These are phyloP conservation scores for Campoplex capitator DNA, from an alignment of 2,888 invertebrate genomes.

Conservation along the genomic window DNA sequence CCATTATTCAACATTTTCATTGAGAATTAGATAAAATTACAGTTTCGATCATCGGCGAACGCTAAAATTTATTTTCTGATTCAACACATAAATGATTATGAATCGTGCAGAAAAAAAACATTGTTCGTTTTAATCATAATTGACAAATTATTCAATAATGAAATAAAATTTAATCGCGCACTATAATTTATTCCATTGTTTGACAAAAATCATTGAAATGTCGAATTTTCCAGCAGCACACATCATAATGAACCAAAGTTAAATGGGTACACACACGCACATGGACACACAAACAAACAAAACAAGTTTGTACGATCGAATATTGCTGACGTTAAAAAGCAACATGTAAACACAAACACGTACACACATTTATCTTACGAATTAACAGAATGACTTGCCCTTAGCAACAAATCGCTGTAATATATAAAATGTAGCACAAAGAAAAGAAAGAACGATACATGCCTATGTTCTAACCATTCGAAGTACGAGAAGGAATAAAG, in stretches of 20 bases:
- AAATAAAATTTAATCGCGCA: background rate
- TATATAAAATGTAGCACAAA: slow-evolving; percentile 45
- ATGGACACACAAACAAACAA: background rate
- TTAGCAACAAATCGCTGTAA: slow-evolving; percentile 47
- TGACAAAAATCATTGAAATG: slow-evolving; percentile 32
- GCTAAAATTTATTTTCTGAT: background rate
- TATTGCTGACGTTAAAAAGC: background rate
- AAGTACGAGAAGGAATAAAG: slow-evolving; percentile 29
- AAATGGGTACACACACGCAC: slow-evolving; percentile 22
- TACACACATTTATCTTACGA: background rate
- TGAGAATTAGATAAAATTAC: background rate
- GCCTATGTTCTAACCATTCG: slow-evolving; percentile 35
- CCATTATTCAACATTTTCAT: background rate
- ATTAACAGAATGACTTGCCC: slow-evolving; percentile 26
- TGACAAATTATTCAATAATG: background rate
- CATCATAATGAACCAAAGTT: slow-evolving; percentile 58
- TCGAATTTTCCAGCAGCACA: slow-evolving; percentile 9
- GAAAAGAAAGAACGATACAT: slow-evolving; percentile 41
- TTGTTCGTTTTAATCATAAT: background rate
- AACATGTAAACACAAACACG: slow-evolving; percentile 28
- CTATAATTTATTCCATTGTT: background rate
- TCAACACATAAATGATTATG: background rate
- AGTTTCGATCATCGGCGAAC: background rate
- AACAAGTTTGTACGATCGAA: slow-evolving; percentile 25
- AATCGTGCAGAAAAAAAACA: background rate